These are phyloP conservation scores for Apodemia duryi DNA, from an alignment of 2,888 invertebrate genomes.

Conservation along the genomic window DNA sequence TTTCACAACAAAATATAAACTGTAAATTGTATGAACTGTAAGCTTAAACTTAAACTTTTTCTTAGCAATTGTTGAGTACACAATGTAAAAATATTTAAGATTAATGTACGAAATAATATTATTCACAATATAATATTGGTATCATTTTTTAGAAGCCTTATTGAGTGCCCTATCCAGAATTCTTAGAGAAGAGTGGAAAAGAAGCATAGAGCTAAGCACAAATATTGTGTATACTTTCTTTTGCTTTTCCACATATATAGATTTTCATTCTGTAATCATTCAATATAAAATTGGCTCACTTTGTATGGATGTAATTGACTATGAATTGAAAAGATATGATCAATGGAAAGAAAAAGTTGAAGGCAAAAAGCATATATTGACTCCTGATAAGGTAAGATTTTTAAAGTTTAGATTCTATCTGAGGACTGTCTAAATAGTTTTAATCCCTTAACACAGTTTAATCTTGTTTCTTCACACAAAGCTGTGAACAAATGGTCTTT, in stretches of 20 bases:
- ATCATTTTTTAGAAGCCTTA: slow-evolving; percentile 84
- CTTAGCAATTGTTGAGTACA: too few relatives aligned
- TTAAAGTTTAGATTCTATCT: not conserved
- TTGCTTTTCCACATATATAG: slow-evolving; percentile 96
- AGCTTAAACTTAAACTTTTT: too few relatives aligned
- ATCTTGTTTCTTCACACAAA: too few relatives aligned
- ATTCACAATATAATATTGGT: too few relatives aligned
- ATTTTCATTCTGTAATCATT: slow-evolving; percentile 95
- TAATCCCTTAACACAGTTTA: not conserved
- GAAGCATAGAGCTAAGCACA: slow-evolving; percentile 96
- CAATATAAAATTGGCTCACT: slow-evolving; percentile 98
- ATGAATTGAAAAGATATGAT: slow-evolving; percentile 95
- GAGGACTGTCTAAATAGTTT: not conserved
- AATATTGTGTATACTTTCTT: slow-evolving; percentile 98
- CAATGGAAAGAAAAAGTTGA: slow-evolving; percentile 89
- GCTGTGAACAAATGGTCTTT: too few relatives aligned
- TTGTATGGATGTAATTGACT: slow-evolving; percentile 97
- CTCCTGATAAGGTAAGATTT: slow-evolving; percentile 63
- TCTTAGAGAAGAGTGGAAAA: slow-evolving; percentile 97
- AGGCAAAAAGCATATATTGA: slow-evolving; percentile 65
- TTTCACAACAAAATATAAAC: too few relatives aligned
- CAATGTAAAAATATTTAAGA: too few relatives aligned
- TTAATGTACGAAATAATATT: too few relatives aligned
- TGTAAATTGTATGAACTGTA: too few relatives aligned
- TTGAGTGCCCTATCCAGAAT: slow-evolving; percentile 97